These are phyloP conservation scores for Drosophila burlai DNA, from an alignment of 1,140 invertebrate species.

Conservation along the genomic window DNA sequence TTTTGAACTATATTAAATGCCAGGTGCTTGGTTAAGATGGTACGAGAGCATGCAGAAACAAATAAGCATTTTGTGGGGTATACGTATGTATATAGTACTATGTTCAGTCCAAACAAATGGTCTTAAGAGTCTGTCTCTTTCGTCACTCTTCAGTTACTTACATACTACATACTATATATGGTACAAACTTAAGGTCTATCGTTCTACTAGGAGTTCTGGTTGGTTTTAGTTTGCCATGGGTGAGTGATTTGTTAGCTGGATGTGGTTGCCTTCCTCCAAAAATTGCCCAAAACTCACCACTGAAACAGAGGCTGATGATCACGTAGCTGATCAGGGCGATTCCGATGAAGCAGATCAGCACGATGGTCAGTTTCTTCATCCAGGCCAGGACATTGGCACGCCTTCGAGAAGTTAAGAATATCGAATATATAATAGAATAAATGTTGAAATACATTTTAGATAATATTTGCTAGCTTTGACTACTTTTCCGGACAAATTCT, in stretches of 20 bases:
- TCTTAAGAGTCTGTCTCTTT: background rate
- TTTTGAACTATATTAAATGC: conserved; percentile 61
- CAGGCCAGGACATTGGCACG: conserved; percentile 79
- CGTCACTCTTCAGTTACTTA: background rate
- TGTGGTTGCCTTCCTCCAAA: conserved; percentile 20
- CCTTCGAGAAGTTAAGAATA: conserved; percentile 42
- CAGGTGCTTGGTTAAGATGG: conserved; percentile 59
- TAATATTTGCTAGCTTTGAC: background rate
- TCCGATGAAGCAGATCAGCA: conserved; percentile 80
- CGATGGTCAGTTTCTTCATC: conserved; percentile 84
- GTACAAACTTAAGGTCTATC: conserved; percentile 7
- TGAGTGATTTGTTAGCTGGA: conserved; percentile 71
- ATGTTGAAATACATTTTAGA: background rate
- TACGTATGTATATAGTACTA: background rate
- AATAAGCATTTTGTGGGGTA: conserved; percentile 10
- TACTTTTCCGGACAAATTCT: background rate
- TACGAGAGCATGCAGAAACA: conserved; percentile 36
- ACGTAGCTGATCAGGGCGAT: conserved; percentile 81
- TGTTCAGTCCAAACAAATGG: background rate
- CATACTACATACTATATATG: background rate
- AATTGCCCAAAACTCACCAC: conserved; percentile 69
- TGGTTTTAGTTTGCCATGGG: conserved; percentile 53
- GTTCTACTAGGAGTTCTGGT: background rate
- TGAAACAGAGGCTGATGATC: conserved; percentile 80
- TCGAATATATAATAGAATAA: background rate